Base-by-base conservation (phyloP, 2,888 invertebrate species). In the Agrochola lota region DNA sequence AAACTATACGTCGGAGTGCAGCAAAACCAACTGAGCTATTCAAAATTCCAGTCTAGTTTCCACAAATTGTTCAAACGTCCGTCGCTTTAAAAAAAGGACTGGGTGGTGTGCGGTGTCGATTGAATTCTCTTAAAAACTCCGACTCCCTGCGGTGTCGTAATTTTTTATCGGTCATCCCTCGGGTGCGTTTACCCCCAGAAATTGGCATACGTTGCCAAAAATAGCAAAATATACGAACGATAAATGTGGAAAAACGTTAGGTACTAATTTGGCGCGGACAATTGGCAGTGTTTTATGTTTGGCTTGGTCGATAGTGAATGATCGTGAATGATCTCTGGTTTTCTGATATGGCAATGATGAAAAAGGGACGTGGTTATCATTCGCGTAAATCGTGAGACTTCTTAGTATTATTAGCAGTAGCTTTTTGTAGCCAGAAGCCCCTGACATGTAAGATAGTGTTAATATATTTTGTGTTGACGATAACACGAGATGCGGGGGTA, bases 131-230 rank as follows among this genome's bases (percentile, higher is more conserved):
- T 78, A 86, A 88, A 91, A 91, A 81, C 72, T 83, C 81, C 80
- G 78, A 80, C 85, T 85, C 88, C 79, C 88, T 84, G 91, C 71
- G 91, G 93, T 83, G 79, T 93, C 93, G 92, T 93, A 92, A 92
- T 92, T 92, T 93, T 93, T 94, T 94, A 93, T 94, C 91, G 93
- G 80, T 89, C 73, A 87, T 91, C 93, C 91, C 91, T 76, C 52
- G 91, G 89, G 93, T 88, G 87, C 90, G 89, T 92, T 92, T 91
- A 91, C 89, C 88, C 84, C 78, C 89, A 89, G 88, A 91, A 91
- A 90, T 90, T 87, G 88, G 86, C 81, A 79, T 72, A 72, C 78
- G 87, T 87, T 85, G 84, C 90, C 87, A 88, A 90, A 83, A 84
- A 85, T 81, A 71, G 64, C 66, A 82, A 84, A 84, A 85, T 79